These are phyloP conservation scores for Patella pellucida DNA, from an alignment of 2,888 invertebrate genomes.

Conservation along the genomic window DNA sequence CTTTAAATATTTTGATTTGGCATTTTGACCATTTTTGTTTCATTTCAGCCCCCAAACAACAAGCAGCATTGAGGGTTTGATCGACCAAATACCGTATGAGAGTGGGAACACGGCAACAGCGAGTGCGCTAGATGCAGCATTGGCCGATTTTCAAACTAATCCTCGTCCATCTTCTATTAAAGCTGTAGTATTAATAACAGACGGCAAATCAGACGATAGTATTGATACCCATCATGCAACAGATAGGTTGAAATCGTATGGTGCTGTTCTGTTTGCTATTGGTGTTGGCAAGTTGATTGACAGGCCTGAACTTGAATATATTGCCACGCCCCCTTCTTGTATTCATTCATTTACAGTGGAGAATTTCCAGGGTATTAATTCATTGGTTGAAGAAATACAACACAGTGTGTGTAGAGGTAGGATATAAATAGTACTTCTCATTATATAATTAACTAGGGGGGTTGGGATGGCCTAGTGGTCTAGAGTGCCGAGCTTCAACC, in stretches of 20 bases:
- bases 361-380: conserved; percentile 46
- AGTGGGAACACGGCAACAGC: background rate
- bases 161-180: conserved; percentile 6
- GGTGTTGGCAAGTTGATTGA: conserved; percentile 47
- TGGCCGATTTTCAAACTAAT: background rate
- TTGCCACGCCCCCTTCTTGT: conserved; percentile 47
- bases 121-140: background rate
- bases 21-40: background rate
- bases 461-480: no score
- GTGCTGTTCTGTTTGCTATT: conserved; percentile 45
- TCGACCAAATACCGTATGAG: background rate
- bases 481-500: no score
- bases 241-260: conserved; percentile 30
- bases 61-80: background rate
- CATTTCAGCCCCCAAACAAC: background rate
- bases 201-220: conserved; percentile 44
- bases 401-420: conserved; percentile 52
- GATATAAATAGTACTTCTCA: no score
- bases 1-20: no score
- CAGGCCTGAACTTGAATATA: conserved; percentile 38
- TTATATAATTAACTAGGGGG: no score
- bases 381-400: conserved; percentile 51
- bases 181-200: conserved; percentile 49
- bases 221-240: conserved; percentile 43
- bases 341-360: conserved; percentile 48